phyloP scores from a whole-genome alignment of 2,113 vertebrate species.

The Ictalurus furcatus region DNA sequence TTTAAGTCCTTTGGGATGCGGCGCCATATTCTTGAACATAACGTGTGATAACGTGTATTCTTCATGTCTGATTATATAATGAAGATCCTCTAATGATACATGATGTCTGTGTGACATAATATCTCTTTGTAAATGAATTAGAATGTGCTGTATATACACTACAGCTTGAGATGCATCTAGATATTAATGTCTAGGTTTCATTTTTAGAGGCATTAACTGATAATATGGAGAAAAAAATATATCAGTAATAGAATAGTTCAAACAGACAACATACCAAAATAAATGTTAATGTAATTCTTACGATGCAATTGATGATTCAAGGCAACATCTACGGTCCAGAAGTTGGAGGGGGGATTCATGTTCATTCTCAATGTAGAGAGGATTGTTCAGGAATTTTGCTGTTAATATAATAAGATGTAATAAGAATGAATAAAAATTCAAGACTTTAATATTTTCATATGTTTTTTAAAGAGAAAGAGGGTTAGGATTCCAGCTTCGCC shows the following conservation, averaged over 20 bases:
- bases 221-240: not conserved
- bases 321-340: not conserved
- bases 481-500: not conserved
- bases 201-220: not conserved
- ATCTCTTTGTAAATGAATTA: not conserved
- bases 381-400: not conserved
- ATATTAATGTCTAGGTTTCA: not conserved
- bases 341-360: not conserved
- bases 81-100: not conserved
- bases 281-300: not conserved
- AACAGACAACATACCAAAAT: not conserved
- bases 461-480: not conserved
- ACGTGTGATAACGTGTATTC: not conserved
- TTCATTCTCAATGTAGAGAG: not conserved
- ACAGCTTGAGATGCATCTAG: not conserved
- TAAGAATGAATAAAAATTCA: not conserved
- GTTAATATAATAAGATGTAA: not conserved
- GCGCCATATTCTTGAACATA: not conserved
- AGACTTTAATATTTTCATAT: not conserved
- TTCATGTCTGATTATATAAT: not conserved
- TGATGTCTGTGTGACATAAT: not conserved
- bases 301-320: too few relatives aligned
- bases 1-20: not conserved
- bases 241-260: not conserved
- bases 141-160: not conserved